Percentiles rank a stretch among this genome's conserved stretches.
Conservation (phyloP, 2,113 vertebrate species). For the Channa argus region DNA sequence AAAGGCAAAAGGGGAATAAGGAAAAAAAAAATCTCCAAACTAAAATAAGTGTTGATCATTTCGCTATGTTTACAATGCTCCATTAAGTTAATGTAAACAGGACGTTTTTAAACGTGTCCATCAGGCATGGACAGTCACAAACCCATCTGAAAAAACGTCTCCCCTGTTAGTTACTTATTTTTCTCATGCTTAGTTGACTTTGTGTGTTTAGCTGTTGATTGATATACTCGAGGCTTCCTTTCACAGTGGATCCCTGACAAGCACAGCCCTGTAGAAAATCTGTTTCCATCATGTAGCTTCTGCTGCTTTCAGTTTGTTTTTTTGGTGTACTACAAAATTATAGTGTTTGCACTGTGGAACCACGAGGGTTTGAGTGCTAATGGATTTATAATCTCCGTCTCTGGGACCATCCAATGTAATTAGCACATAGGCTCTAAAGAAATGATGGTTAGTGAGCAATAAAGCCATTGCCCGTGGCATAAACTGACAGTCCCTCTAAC, state of each 20-base stretch:
- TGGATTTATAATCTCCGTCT: constrained; percentile 94
- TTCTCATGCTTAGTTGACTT: constrained; percentile 43
- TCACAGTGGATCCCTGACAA: constrained; percentile 39
- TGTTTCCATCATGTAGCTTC: constrained; percentile 55
- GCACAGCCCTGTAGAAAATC: constrained; percentile 44
- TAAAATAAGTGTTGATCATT: constrained; percentile 19
- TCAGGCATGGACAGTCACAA: constrained; percentile 10
- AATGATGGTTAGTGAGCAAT: constrained; percentile 97
- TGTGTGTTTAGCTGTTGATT: constrained; percentile 60
- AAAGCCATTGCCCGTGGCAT: constrained; percentile 95
- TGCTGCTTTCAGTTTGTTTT: constrained; percentile 67
- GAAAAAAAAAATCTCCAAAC: constrained; percentile 33
- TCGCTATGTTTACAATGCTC: constrained; percentile 8
- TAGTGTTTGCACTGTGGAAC: constrained; percentile 76
- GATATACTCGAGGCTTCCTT: constrained; percentile 43
- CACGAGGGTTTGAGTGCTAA: constrained; percentile 88
- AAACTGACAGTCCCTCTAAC: constrained; percentile 92
- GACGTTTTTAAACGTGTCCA: constrained; percentile 21
- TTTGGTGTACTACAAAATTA: constrained; percentile 69
- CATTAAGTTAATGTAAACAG: constrained; percentile 22
- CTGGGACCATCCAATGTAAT: constrained; percentile 92
- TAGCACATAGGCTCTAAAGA: constrained; percentile 96
- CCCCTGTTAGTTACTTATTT: constrained; percentile 38
- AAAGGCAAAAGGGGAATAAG: constrained; percentile 23
- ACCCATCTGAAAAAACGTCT: constrained; percentile 31